Base-by-base conservation (phyloP, 1,140 invertebrate genomes). In the Zaprionus capensis region DNA sequence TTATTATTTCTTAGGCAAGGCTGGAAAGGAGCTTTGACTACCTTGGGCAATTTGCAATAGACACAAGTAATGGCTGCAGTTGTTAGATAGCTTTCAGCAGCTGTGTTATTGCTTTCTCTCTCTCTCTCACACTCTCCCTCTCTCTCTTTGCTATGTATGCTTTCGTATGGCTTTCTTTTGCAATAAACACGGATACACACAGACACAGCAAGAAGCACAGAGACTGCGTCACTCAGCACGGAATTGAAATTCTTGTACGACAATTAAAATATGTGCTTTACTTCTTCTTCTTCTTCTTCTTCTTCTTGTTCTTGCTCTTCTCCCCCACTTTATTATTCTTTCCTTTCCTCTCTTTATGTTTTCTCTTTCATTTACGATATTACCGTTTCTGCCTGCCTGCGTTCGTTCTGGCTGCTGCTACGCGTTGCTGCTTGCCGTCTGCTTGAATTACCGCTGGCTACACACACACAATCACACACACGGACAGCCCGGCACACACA, bases 241-340 rank as follows among this genome's bases (percentile, higher is more conserved):
- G 68, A 86, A 75, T 86, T 82, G 78, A 78, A 87, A 68, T 83
- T 87, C 57, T 76, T 88, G 62, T 78, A 87, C 68, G 84, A 66
- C 77, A 78, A 88, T 87, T 87, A 83, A 87, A 88, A 78, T 83
- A 83, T 87, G 56, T 78, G 84, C 71, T 88, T 83, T 78, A 62
- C 65, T 80, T 79, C 72, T 80, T 67, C 61, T 58, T 38, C 17
- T 74, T 46, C 26, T 55, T 53, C 2, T 17, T 9, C n/a, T 17
- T 9, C 7, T 17, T n/a, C 5, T 26, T 28, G n/a, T n/a, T n/a
- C n/a, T 22, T 22, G 7, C 9, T 7, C 28, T 28, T 7, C 28
- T 31, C 41, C n/a, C 68, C 20, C 28, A 11, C 31, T 34, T 62
- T 49, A 63, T 74, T 82, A 68, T 85, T 85, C 58, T 71, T 28